A percentile compares a stretch with the other conserved stretches of the same genome.
phyloP scores from a whole-genome alignment of 2,888 invertebrate species.

The Laspeyria flexula region DNA sequence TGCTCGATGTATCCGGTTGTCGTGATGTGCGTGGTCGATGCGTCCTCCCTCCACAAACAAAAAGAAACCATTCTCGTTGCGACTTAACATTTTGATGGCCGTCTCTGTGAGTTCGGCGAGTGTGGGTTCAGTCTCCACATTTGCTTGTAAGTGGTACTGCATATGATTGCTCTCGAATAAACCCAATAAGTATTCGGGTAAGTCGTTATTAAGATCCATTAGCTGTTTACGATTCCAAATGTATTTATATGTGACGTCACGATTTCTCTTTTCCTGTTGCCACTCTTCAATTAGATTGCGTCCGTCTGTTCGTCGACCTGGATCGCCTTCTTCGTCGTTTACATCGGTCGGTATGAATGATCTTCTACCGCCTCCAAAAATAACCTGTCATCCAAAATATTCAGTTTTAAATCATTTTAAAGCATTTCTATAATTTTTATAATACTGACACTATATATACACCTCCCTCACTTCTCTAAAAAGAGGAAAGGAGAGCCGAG shows the following conservation, averaged over 20 bases:
- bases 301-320: slow-evolving; percentile 83
- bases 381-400: slow-evolving; percentile 71
- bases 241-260: slow-evolving; percentile 69
- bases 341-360: slow-evolving; percentile 85
- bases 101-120: slow-evolving; percentile 79
- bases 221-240: slow-evolving; percentile 87
- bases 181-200: slow-evolving; percentile 88
- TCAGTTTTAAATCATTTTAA: too few species aligned
- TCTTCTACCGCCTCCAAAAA: slow-evolving; percentile 90
- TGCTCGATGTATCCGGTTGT: slow-evolving; percentile 82
- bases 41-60: slow-evolving; percentile 89
- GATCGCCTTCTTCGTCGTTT: slow-evolving; percentile 78
- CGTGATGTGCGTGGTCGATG: slow-evolving; percentile 89
- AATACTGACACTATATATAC: too few species aligned
- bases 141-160: slow-evolving; percentile 87
- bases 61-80: slow-evolving; percentile 89
- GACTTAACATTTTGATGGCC: slow-evolving; percentile 89
- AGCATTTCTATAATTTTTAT: too few species aligned
- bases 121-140: slow-evolving; percentile 84
- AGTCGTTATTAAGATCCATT: slow-evolving; percentile 59
- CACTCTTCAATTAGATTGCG: slow-evolving; percentile 89
- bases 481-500: too few species aligned
- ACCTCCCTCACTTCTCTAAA: too few species aligned
- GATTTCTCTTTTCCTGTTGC: slow-evolving; percentile 75
- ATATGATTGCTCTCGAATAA: slow-evolving; percentile 87